These are phyloP conservation scores for Antrozous pallidus DNA, from an alignment of 2,797 vertebrate genomes.

Conservation along the genomic window DNA sequence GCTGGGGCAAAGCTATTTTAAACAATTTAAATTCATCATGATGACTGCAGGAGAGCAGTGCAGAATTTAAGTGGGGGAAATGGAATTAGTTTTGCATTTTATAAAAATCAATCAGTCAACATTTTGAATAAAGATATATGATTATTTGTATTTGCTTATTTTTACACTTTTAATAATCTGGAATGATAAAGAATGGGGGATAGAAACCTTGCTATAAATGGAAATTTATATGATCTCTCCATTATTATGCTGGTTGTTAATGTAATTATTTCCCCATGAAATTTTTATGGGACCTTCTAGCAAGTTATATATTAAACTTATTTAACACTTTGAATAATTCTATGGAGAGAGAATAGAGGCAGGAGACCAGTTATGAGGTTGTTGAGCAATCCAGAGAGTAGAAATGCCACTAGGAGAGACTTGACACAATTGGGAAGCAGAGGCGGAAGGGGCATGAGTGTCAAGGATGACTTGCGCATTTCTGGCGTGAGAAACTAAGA, in stretches of 20 bases:
- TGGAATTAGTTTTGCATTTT: not conserved
- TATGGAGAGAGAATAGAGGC: not conserved
- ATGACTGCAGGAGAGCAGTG: not conserved
- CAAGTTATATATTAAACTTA: not conserved
- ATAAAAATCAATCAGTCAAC: not conserved
- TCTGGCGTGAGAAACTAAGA: not conserved
- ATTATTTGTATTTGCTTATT: not conserved
- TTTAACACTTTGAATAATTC: not conserved
- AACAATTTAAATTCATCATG: not conserved
- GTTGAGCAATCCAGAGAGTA: not conserved
- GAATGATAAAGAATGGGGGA: not conserved
- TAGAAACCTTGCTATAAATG: not conserved
- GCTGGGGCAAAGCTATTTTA: not conserved
- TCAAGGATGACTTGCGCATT: not conserved
- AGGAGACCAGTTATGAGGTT: not conserved
- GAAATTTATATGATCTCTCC: not conserved
- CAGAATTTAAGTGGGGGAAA: not conserved
- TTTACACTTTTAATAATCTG: not conserved
- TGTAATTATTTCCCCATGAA: not conserved
- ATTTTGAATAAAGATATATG: not conserved
- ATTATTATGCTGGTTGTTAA: not conserved
- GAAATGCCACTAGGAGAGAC: not conserved
- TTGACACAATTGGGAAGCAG: not conserved
- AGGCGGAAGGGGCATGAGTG: accelerated
- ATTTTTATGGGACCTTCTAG: not conserved